phyloP scores from a whole-genome alignment of 1,140 invertebrate genomes.

The Bombus turneri region DNA sequence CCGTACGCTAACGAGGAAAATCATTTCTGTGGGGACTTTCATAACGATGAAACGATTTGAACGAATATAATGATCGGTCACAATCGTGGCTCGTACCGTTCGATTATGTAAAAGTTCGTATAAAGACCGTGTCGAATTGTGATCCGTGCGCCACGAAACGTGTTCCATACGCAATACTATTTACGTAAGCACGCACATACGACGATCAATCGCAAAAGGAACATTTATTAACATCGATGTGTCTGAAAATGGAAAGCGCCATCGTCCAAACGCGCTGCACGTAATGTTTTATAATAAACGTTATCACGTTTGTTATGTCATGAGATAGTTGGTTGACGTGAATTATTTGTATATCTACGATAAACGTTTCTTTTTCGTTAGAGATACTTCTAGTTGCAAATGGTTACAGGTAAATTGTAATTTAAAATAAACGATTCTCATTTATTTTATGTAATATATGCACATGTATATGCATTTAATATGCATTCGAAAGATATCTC shows the following conservation, averaged over 20 bases:
- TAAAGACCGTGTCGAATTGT: background rate
- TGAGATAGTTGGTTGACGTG: background rate
- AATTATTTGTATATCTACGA: background rate
- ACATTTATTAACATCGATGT: constrained; percentile 11
- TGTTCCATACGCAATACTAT: background rate
- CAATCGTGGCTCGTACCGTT: background rate
- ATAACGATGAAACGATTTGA: background rate
- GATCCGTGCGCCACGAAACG: background rate
- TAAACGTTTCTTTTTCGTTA: background rate
- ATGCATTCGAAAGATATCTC: too few species aligned
- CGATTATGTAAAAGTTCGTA: constrained; percentile 24
- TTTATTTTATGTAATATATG: background rate
- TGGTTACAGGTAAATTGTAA: background rate
- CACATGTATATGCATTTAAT: too few species aligned
- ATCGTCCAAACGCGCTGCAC: background rate
- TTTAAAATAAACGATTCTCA: background rate
- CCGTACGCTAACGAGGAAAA: constrained; percentile 1
- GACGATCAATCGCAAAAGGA: constrained; percentile 19
- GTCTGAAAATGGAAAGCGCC: background rate
- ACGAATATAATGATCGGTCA: background rate
- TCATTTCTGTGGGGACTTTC: background rate
- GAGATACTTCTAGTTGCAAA: background rate
- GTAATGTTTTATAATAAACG: too few species aligned
- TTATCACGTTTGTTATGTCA: background rate
- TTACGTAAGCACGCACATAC: constrained; percentile 2